Base-by-base conservation (phyloP, 1,140 invertebrate species). In the Coenobita brevimanus region DNA sequence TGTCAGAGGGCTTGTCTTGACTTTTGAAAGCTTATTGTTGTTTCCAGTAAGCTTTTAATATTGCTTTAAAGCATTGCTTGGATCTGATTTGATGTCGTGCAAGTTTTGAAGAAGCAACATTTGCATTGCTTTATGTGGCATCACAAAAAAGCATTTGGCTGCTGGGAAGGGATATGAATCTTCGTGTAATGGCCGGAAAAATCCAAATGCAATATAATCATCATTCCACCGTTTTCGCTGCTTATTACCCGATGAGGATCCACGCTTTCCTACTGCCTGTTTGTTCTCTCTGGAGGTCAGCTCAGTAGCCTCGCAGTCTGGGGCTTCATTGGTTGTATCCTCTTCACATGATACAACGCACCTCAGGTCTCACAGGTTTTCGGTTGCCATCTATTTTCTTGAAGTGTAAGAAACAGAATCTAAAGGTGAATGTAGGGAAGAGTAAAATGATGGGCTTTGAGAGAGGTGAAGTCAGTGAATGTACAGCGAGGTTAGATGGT, bases 31-130 rank as follows among this genome's bases (percentile, higher is more conserved):
- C 43, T 46, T 27, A 33, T 27, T 3, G 0, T 76, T 76, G 73
- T 0, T 76, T 76, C 73, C 13, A 76, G 73, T 38, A 76, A 15
- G 73, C 36, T 38, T 33, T 38, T 2, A 76, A 76, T 38, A 27
- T 76, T n/a, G n/a, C n/a, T n/a, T n/a, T n/a, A n/a, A n/a, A n/a
- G n/a, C n/a, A n/a, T n/a, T n/a, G n/a, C n/a, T n/a, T n/a, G n/a
- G n/a, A n/a, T n/a, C n/a, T n/a, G n/a, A n/a, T n/a, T n/a, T n/a
- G n/a, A n/a, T n/a, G n/a, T n/a, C n/a, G n/a, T n/a, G n/a, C n/a
- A 71, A 79, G 76, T 79, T 79, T 79, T 50, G 43, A 79, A 79
- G 76, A 46, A 79, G 54, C 41, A 79, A 50, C 76, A 79, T 79
- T 79, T 79, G 13, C 76, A 79, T 79, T 79, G 50, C 41, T 79